These are phyloP conservation scores for Rhizomys pruinosus DNA, from an alignment of 2,113 vertebrate species.

Conservation along the genomic window DNA sequence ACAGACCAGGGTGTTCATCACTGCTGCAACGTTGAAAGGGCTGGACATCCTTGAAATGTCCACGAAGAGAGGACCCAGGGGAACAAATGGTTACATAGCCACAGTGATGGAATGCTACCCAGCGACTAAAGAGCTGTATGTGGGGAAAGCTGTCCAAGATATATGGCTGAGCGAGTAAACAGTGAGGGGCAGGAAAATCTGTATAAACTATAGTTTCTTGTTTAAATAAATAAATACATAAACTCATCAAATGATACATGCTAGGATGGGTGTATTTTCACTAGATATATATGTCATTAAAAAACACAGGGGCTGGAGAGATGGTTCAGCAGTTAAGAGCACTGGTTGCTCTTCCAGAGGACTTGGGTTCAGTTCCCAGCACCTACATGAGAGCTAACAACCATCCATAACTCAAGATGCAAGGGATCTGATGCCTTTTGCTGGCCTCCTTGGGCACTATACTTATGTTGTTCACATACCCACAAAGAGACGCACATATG, in stretches of 20 bases:
- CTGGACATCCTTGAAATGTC: not conserved
- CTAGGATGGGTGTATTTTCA: not conserved
- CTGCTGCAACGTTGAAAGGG: not conserved
- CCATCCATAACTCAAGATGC: not conserved
- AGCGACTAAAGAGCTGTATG: not conserved
- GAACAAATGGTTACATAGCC: not conserved
- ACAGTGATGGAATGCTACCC: not conserved
- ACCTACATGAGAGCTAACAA: not conserved
- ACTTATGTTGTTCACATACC: not conserved
- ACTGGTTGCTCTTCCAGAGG: not conserved
- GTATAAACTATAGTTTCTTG: not conserved
- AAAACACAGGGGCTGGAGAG: not conserved
- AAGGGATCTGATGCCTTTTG: not conserved
- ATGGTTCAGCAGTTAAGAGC: not conserved
- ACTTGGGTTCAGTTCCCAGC: not conserved
- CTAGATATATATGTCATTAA: not conserved
- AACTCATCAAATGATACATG: not conserved
- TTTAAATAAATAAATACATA: not conserved
- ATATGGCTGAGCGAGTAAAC: not conserved
- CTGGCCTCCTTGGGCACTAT: not conserved
- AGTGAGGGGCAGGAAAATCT: not conserved
- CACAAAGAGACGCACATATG: too few species aligned
- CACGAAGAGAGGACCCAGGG: not conserved
- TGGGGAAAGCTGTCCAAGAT: not conserved
- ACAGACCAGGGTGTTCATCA: slow-evolving; percentile 17